Evolutionary conservation across 2,113 vertebrate species (phyloP).

Genomic region (Oncorhynchus mykiss): DNA sequence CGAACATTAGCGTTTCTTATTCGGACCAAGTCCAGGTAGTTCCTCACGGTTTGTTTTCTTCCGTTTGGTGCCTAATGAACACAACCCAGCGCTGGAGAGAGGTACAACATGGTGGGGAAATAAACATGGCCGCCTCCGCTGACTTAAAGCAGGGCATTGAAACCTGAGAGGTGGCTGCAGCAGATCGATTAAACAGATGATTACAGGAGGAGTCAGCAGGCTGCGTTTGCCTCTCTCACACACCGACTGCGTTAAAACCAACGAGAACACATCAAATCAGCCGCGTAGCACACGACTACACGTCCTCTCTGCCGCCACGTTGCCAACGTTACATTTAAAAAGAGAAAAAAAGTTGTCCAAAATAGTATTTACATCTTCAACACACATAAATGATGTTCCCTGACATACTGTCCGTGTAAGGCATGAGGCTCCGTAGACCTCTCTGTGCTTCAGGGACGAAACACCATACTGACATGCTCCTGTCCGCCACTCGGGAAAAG

Average conservation of each 20-base stretch:
- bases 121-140: conserved; percentile 5
- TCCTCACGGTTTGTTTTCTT: too few species aligned
- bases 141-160: conserved; percentile 39
- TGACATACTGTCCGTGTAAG: conserved; percentile 62
- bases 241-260: conserved; percentile 59
- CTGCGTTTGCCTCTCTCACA: conserved; percentile 21
- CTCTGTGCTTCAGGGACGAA: conserved; percentile 45
- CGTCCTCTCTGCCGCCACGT: conserved; percentile 34
- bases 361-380: conserved; percentile 71
- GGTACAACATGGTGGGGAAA: conserved; percentile 18
- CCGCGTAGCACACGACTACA: conserved; percentile 11
- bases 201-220: conserved; percentile 44
- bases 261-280: conserved; percentile 39
- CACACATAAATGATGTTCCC: conserved; percentile 70
- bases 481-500: conserved; percentile 25
- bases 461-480: conserved; percentile 34
- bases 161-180: conserved; percentile 58
- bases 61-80: conserved; percentile 16
- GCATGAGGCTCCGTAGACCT: conserved; percentile 43
- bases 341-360: conserved; percentile 18
- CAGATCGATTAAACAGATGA: conserved; percentile 45
- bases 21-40: too few species aligned
- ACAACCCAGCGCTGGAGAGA: conserved; percentile 24
- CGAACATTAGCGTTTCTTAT: too few species aligned
- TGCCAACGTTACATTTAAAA: conserved; percentile 46